These are phyloP conservation scores for Bemisia tabaci DNA, from an alignment of 1,140 invertebrate genomes.

Conservation along the genomic window DNA sequence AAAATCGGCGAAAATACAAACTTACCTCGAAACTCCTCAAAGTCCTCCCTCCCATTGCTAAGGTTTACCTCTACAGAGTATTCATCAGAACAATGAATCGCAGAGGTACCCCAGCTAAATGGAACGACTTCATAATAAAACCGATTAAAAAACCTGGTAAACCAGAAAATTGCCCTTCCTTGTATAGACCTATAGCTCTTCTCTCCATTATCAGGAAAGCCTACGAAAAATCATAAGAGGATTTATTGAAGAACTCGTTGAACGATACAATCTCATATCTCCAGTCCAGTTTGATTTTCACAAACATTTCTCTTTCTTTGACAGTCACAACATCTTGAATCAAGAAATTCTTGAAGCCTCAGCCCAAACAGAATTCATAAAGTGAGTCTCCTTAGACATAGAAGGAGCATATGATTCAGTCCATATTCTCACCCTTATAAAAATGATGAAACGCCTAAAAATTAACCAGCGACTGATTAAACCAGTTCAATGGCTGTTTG, in stretches of 20 bases:
- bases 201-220: not conserved
- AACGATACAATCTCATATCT: not conserved
- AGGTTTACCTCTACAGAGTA: not conserved
- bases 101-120: not conserved
- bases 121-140: not conserved
- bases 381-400: not conserved
- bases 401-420: not conserved
- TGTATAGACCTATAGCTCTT: not conserved
- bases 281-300: not conserved
- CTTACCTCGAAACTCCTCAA: not conserved
- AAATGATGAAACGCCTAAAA: not conserved
- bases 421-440: not conserved
- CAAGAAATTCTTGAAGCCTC: not conserved
- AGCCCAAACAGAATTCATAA: not conserved
- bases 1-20: not conserved
- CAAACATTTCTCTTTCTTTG: not conserved
- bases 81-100: not conserved
- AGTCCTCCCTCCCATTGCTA: not conserved
- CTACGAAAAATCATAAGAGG: not conserved
- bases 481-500: not conserved
- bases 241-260: not conserved
- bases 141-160: not conserved
- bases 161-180: not conserved
- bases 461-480: not conserved
- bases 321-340: not conserved